A percentile compares a stretch with the other conserved stretches of the same genome.
phyloP scores from a whole-genome alignment of 2,797 vertebrate species.

The Cirrhinus molitorella region DNA sequence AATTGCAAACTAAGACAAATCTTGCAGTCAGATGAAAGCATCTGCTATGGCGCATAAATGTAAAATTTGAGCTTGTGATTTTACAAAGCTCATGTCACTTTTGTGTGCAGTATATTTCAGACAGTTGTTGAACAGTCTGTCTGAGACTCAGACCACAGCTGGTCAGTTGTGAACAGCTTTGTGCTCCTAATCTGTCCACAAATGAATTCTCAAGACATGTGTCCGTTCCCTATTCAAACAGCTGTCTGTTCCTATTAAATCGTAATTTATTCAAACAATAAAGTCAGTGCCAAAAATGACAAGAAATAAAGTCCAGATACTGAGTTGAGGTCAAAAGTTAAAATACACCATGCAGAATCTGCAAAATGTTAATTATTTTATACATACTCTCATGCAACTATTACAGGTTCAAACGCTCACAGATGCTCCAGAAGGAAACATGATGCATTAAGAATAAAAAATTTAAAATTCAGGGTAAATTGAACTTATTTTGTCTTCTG shows the following conservation, averaged over 20 bases:
- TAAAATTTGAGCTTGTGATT: neutral
- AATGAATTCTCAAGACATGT: neutral
- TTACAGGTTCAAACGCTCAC: no score
- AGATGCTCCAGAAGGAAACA: no score
- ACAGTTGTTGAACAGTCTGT: neutral
- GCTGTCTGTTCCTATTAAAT: neutral
- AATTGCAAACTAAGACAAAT: neutral
- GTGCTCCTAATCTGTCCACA: slow-evolving; percentile 6
- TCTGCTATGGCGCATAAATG: neutral
- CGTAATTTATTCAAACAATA: neutral
- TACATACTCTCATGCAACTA: no score
- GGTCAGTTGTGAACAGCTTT: neutral
- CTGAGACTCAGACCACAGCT: neutral
- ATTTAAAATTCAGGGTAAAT: no score
- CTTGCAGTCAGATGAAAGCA: neutral
- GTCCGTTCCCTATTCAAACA: neutral
- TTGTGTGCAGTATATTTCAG: neutral
- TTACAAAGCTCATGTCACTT: neutral
- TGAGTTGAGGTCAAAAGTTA: no score
- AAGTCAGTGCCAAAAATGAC: neutral
- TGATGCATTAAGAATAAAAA: no score
- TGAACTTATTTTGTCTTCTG: no score
- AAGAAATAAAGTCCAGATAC: neutral
- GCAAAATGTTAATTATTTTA: no score
- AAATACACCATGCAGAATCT: no score